These are phyloP conservation scores for Xerus rutilus DNA, from an alignment of 2,797 vertebrate species.

Conservation along the genomic window DNA sequence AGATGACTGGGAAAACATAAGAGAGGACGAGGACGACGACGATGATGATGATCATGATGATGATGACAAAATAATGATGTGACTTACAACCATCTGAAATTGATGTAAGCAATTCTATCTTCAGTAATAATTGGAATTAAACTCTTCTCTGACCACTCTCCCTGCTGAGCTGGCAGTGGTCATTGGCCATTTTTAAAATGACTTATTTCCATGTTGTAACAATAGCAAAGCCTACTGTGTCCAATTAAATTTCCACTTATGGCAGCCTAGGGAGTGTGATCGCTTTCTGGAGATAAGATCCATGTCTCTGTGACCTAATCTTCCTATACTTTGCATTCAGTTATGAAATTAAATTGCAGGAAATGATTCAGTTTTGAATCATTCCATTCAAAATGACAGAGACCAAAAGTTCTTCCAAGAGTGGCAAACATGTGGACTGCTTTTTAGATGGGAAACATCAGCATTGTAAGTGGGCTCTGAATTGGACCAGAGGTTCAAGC, in stretches of 20 bases:
- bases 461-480: slow-evolving; percentile 77
- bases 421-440: slow-evolving; percentile 79
- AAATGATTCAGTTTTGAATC: slow-evolving; percentile 88
- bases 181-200: slow-evolving; percentile 75
- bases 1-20: slow-evolving; percentile 42
- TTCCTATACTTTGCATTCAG: slow-evolving; percentile 84
- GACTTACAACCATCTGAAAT: slow-evolving; percentile 75
- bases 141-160: slow-evolving; percentile 6
- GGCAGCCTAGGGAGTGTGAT: slow-evolving; percentile 71
- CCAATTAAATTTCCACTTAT: slow-evolving; percentile 76
- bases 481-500: slow-evolving; percentile 73
- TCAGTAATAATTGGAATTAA: slow-evolving; percentile 76
- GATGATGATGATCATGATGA: neutral
- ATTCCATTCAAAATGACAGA: slow-evolving; percentile 85
- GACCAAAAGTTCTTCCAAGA: slow-evolving; percentile 83
- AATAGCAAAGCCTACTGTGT: slow-evolving; percentile 78
- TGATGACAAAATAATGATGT: slow-evolving; percentile 73
- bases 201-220: slow-evolving; percentile 74
- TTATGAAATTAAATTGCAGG: slow-evolving; percentile 87
- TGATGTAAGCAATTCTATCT: slow-evolving; percentile 71
- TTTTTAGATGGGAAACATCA: slow-evolving; percentile 82
- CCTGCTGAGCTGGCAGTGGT: slow-evolving; percentile 71
- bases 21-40: neutral
- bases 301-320: slow-evolving; percentile 83
- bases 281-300: slow-evolving; percentile 81